Evolutionary conservation across 2,113 vertebrate species (phyloP), one percentile per base, ranked within the genome.

Genomic region (Aphyosemion australe): DNA sequence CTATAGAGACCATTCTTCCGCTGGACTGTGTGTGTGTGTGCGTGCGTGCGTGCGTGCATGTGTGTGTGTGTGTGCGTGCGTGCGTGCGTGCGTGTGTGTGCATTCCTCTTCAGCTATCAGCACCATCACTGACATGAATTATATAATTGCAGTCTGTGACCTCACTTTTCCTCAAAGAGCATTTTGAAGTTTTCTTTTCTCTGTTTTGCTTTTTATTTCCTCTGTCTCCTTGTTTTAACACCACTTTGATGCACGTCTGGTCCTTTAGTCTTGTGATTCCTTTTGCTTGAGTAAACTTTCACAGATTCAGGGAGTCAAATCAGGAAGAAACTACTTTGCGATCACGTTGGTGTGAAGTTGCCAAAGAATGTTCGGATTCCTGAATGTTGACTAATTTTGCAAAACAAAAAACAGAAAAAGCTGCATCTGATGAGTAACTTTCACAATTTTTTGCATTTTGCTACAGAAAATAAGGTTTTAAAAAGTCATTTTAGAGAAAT

Each of bases 141-240:
- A 95, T 95, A 95, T 96, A 96, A 96, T 95, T 95, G 93, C 94
- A 91, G 93, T 90, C 93, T 95, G 93, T 94, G 94, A 95, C 95
- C 94, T 94, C 88, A 61, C 94, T 94, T 93, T 55, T 92, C 92
- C 92, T 94, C 91, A 94, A 93, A 95, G 93, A 93, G 84, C 90
- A 94, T 92, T 95, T 92, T 92, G 91, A 92, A 91, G 91, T 93
- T 91, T 91, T 86, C 89, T 89, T 92, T 90, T 88, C 26, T 26
- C 26, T 85, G 87, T 90, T 89, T 88, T 86, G 66, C 79, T 81
- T 69, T 83, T 87, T 89, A 83, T 88, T 88, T 88, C 82, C 76
- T 86, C 82, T 69, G 21, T 50, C 69, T 74, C 57, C 85, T 84
- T 79, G 65, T 88, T 89, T 90, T 85, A 39, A 31, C 71, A 39